phyloP scores from a whole-genome alignment of 1,140 invertebrate species.

The Bombus ignitus region DNA sequence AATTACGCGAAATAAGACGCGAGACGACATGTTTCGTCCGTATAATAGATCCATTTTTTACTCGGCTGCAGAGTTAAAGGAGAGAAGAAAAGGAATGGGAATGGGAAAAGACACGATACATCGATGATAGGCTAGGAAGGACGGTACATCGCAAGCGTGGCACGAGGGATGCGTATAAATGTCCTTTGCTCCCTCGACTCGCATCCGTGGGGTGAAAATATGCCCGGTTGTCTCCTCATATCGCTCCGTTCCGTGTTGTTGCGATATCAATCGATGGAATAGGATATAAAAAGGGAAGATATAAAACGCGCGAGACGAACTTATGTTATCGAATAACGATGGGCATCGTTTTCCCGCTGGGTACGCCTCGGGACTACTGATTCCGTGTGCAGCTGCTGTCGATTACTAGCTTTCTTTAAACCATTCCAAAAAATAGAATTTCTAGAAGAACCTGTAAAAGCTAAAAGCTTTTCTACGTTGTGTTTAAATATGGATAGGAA shows the following conservation, averaged over 20 bases:
- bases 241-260: conserved; percentile 21
- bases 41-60: conserved; percentile 6
- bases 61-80: background rate
- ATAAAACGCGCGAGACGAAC: conserved; percentile 12
- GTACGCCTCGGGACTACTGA: background rate
- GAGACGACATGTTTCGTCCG: background rate
- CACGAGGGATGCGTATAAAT: conserved; percentile 43
- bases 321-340: conserved; percentile 45
- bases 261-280: conserved; percentile 27
- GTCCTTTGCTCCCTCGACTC: conserved; percentile 6
- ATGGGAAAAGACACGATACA: background rate
- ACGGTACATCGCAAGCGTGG: background rate
- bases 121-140: background rate
- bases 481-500: background rate
- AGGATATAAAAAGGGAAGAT: conserved; percentile 18
- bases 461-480: background rate
- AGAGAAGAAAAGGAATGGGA: background rate
- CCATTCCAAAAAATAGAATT: background rate
- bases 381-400: background rate
- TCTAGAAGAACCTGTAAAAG: background rate
- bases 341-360: background rate
- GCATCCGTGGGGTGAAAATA: conserved; percentile 47
- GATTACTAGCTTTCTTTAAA: background rate
- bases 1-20: conserved; percentile 4
- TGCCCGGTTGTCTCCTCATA: conserved; percentile 25